These are phyloP conservation scores for Heteronetta atricapilla DNA, from an alignment of 2,113 vertebrate genomes.

Conservation along the genomic window DNA sequence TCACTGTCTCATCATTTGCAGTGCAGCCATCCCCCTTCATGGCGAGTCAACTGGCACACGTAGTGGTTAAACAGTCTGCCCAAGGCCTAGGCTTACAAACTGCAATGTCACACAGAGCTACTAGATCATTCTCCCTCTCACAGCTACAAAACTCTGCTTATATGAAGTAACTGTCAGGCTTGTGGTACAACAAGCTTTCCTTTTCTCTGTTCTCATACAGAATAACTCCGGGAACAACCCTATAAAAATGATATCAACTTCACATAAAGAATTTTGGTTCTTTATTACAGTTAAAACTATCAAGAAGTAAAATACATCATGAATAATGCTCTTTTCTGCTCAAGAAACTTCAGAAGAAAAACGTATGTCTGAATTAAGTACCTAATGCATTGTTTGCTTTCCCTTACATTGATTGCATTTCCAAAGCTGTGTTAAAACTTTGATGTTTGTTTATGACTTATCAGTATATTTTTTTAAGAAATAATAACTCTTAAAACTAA, in stretches of 20 bases:
- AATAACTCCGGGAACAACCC: neutral
- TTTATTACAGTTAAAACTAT: neutral
- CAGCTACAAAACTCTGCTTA: neutral
- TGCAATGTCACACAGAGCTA: neutral
- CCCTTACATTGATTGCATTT: neutral
- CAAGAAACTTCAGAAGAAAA: neutral
- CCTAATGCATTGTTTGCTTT: neutral
- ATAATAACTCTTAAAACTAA: neutral
- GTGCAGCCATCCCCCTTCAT: neutral
- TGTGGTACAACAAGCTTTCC: neutral
- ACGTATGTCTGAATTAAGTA: neutral
- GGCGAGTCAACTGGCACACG: neutral
- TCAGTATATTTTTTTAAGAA: neutral
- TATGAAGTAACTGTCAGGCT: neutral
- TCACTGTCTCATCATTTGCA: neutral
- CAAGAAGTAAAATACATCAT: neutral
- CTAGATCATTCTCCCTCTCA: neutral
- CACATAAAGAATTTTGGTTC: neutral
- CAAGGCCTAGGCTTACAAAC: neutral
- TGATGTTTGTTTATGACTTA: neutral
- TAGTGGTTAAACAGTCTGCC: neutral
- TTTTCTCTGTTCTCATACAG: neutral
- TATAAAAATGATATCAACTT: neutral
- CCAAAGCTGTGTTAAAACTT: neutral
- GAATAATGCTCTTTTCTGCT: neutral